Conservation (phyloP, 2,888 invertebrate genomes). For the Lochmaea crataegi region DNA sequence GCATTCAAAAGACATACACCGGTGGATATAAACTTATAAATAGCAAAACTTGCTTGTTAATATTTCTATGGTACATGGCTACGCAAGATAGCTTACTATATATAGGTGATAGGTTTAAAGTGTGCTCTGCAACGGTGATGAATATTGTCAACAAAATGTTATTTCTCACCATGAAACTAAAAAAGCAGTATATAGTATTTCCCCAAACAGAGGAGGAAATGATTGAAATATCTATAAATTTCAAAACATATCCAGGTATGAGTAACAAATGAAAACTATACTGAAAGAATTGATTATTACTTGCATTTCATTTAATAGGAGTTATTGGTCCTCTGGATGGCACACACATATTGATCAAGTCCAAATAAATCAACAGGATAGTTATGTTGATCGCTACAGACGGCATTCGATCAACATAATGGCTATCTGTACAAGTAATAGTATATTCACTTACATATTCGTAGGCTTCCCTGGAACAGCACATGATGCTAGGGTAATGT, state of each 20-base stretch:
- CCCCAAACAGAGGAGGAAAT: background rate
- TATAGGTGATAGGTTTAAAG: no score
- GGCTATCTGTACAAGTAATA: background rate
- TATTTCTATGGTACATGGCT: no score
- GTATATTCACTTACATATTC: background rate
- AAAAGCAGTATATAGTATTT: background rate
- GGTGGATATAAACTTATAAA: background rate
- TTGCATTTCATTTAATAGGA: background rate
- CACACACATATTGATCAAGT: conserved; percentile 1
- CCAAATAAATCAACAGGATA: background rate
- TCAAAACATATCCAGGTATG: conserved; percentile 2
- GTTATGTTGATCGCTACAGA: background rate
- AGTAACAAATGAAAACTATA: background rate
- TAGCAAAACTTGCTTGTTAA: no score
- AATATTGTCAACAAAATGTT: no score
- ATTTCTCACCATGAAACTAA: no score
- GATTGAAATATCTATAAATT: background rate
- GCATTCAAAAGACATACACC: background rate
- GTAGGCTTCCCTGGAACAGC: background rate
- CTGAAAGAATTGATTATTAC: background rate
- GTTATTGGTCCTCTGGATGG: background rate
- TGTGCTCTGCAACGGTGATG: no score
- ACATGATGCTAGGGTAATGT: background rate
- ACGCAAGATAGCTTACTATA: no score
- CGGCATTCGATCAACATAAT: background rate